These are phyloP conservation scores for Eumerus sabulonum DNA, from an alignment of 2,888 invertebrate genomes.

Conservation along the genomic window DNA sequence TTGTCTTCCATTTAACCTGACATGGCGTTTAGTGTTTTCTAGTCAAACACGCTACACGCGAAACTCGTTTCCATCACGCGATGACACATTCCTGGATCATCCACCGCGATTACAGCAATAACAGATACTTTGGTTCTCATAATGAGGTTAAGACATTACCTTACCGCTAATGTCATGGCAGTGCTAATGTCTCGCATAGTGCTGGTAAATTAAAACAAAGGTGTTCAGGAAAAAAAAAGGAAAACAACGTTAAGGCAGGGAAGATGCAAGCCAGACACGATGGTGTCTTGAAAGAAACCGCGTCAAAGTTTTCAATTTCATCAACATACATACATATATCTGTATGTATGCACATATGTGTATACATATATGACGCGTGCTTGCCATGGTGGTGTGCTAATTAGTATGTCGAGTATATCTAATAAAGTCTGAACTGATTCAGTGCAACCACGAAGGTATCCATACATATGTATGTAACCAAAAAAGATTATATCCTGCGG, in stretches of 20 bases:
- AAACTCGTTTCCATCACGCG: constrained; percentile 45
- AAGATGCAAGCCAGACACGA: background rate
- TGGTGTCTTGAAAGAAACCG: constrained; percentile 20
- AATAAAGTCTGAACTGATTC: constrained; percentile 27
- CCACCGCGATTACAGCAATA: background rate
- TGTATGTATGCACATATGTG: background rate
- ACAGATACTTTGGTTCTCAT: constrained; percentile 52
- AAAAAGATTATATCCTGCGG: constrained; percentile 44
- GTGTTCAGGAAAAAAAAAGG: constrained; percentile 14
- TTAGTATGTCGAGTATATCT: constrained; percentile 39
- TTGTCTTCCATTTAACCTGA: background rate
- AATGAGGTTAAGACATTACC: constrained; percentile 58
- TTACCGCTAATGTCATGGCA: constrained; percentile 42
- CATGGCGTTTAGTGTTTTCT: constrained; percentile 43
- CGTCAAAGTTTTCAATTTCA: constrained; percentile 41
- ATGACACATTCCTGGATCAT: constrained; percentile 13
- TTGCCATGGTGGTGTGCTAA: constrained; percentile 24
- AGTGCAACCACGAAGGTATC: constrained; percentile 19
- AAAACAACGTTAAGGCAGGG: too few species aligned
- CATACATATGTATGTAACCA: constrained; percentile 16
- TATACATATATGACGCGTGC: background rate
- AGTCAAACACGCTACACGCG: constrained; percentile 49
- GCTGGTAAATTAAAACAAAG: constrained; percentile 44
- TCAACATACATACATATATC: constrained; percentile 1
- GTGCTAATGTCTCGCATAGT: constrained; percentile 42